phyloP scores from a whole-genome alignment of 2,113 vertebrate genomes.

The Cyprinus carpio region DNA sequence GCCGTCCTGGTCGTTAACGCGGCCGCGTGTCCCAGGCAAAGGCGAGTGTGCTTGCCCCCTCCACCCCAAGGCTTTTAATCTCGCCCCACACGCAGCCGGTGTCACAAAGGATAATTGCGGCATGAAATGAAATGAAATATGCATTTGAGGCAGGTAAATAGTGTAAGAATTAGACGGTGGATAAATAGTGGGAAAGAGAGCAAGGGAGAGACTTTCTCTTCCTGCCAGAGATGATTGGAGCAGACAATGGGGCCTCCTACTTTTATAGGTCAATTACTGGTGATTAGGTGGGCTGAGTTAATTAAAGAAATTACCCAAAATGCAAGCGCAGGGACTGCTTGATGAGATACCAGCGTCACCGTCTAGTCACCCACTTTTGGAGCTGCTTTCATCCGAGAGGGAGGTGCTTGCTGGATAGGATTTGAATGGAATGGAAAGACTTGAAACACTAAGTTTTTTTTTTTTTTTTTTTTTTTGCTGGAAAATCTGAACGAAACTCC shows the following conservation, averaged over 20 bases:
- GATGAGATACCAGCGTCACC: constrained; percentile 71
- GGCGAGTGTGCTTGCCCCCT: constrained; percentile 75
- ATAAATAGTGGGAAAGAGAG: constrained; percentile 54
- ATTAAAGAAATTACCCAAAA: constrained; percentile 83
- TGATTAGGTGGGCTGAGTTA: constrained; percentile 87
- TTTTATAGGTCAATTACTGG: constrained; percentile 91
- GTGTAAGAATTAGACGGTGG: constrained; percentile 32
- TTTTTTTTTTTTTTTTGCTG: not conserved
- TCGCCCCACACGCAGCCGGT: constrained; percentile 61
- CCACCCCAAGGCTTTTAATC: constrained; percentile 74
- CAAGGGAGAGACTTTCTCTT: constrained; percentile 60
- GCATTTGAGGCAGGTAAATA: constrained; percentile 50
- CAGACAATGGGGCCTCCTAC: constrained; percentile 82
- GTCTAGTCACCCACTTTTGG: constrained; percentile 62
- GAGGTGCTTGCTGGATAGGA: constrained; percentile 71
- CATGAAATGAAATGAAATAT: constrained; percentile 63
- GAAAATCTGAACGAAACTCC: not conserved
- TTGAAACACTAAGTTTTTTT: not conserved
- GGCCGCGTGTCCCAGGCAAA: constrained; percentile 75
- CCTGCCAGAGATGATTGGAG: constrained; percentile 82
- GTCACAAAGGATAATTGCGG: constrained; percentile 82
- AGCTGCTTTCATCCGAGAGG: constrained; percentile 65
- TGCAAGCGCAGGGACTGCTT: constrained; percentile 73
- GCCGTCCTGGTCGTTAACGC: constrained; percentile 82
- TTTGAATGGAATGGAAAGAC: constrained; percentile 74